Base-by-base conservation (phyloP, 2,797 vertebrate species). In the Prunella strophiata region DNA sequence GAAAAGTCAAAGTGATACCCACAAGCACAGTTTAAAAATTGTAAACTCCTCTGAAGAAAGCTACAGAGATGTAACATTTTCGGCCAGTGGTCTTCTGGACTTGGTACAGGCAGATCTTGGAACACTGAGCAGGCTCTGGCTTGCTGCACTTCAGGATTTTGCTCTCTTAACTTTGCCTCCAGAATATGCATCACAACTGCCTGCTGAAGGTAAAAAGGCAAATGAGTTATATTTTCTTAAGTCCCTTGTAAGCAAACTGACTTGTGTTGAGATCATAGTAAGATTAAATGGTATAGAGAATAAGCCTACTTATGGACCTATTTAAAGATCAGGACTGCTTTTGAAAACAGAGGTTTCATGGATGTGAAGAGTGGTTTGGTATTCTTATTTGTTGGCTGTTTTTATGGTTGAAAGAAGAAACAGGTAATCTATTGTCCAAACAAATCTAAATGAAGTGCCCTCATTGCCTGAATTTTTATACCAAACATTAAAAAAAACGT, bases 91-190 rank as follows among this genome's bases (percentile, higher is more conserved):
- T n/a, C 98, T 99, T 21, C 96, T 99, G 91, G 98, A 97, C 72
- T 88, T 99, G 85, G 99, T 99, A 74, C 98, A 98, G 85, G 94
- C 98, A 50, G 99, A 99, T 93, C 94, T 99, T 85, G 94, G 96
- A 65, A 98, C 98, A 2, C 95, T 99, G 40, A 99, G 99, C 93
- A 98, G 97, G n/a, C 98, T 99, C 85, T 99, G 99, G 99, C 96
- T 99, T 91, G 98, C 98, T 78, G 98, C 97, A 4, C 98, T 99
- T 96, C 99, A 99, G 89, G 99, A 99, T 97, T 98, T 99, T 94
- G 98, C 98, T 70, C 96, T 98, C 73, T 98, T 99, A 96, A 98
- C 97, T 70, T 98, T 99, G 57, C 98, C 99, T 50, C 96, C 97
- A 79, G 98, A 99, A 66, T 98, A 98, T 88, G 91, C 97, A 16